Evolutionary conservation across 1,140 invertebrate genomes (phyloP).

Genomic region (Sycophaga agraensis): DNA sequence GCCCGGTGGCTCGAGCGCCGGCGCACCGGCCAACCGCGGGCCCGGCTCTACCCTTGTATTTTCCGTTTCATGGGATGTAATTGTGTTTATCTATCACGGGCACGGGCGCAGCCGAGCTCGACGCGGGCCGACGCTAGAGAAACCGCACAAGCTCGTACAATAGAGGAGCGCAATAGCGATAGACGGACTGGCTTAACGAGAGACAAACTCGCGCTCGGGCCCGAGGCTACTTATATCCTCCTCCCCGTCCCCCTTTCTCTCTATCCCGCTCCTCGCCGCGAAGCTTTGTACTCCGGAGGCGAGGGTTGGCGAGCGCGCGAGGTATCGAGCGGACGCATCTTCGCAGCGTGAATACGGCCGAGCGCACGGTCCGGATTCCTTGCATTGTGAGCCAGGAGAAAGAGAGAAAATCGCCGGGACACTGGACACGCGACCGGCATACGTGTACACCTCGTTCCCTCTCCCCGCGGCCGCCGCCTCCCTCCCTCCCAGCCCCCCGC

Average conservation of each 20-base stretch:
- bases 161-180: background rate
- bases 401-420: constrained; percentile 24
- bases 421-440: constrained; percentile 43
- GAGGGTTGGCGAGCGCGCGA: constrained; percentile 5
- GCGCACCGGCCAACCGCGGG: no score
- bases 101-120: no score
- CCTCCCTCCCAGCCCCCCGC: background rate
- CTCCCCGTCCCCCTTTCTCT: no score
- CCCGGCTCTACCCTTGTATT: no score
- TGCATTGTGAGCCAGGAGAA: constrained; percentile 15
- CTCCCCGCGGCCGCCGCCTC: background rate
- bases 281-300: background rate
- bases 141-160: no score
- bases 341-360: background rate
- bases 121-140: no score
- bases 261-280: background rate
- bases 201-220: constrained; percentile 1
- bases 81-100: no score
- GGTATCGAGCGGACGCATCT: constrained; percentile 29
- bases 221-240: constrained; percentile 8
- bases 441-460: constrained; percentile 27
- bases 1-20: no score
- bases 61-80: no score
- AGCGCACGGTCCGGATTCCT: constrained; percentile 22
- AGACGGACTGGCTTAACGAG: constrained; percentile 11